These are phyloP conservation scores for Trachurus trachurus DNA, from an alignment of 2,797 vertebrate species.

Conservation along the genomic window DNA sequence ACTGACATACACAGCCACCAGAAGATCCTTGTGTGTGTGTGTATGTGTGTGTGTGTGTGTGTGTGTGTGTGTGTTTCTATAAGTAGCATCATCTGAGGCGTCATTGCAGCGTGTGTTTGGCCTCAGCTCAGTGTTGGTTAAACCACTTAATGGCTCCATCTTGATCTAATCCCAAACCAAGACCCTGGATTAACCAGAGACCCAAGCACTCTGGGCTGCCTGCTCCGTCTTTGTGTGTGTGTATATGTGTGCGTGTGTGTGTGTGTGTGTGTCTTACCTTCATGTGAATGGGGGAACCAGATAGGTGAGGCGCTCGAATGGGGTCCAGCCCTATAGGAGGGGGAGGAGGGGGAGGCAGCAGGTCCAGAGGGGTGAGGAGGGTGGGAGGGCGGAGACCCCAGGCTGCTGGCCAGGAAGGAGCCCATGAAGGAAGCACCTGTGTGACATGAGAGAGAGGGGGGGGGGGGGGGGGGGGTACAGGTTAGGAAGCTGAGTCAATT, in stretches of 20 bases:
- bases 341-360: slow-evolving; percentile 90
- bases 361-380: slow-evolving; percentile 90
- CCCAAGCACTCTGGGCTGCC: slow-evolving; percentile 48
- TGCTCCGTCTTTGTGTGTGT: slow-evolving; percentile 33
- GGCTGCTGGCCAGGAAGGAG: slow-evolving; percentile 94
- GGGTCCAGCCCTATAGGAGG: slow-evolving; percentile 89
- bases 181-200: slow-evolving; percentile 77
- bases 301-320: slow-evolving; percentile 94
- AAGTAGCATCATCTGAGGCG: slow-evolving; percentile 73
- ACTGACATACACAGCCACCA: slow-evolving; percentile 45
- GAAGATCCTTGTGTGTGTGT: slow-evolving; percentile 34
- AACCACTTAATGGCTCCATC: slow-evolving; percentile 83
- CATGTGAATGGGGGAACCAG: slow-evolving; percentile 97
- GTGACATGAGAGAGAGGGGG: slow-evolving; percentile 18
- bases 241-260: slow-evolving; percentile 25
- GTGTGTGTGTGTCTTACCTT: slow-evolving; percentile 87
- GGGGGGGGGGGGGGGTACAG: slow-evolving; percentile 29
- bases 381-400: slow-evolving; percentile 89
- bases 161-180: slow-evolving; percentile 81
- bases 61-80: slow-evolving; percentile 42
- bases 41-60: slow-evolving; percentile 30
- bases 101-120: slow-evolving; percentile 71
- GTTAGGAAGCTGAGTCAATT: slow-evolving; percentile 45
- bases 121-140: slow-evolving; percentile 75
- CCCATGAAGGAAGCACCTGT: slow-evolving; percentile 96